A percentile compares a stretch with the other conserved stretches of the same genome.
phyloP scores from a whole-genome alignment of 1,140 invertebrate species.

The Drosophila asahinai region DNA sequence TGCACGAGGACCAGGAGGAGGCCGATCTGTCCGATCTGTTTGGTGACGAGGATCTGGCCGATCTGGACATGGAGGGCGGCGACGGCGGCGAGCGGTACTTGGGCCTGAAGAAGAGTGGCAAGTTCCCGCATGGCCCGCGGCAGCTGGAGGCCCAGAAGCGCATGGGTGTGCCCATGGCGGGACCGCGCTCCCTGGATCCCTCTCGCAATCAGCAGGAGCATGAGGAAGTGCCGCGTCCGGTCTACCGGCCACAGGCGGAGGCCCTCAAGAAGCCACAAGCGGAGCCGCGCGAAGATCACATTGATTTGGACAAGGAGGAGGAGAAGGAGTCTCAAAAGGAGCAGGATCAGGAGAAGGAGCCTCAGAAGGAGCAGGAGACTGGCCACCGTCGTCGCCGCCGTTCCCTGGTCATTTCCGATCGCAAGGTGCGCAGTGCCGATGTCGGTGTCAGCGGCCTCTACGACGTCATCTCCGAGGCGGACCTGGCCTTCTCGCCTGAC shows the following conservation, averaged over 20 bases:
- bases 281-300: constrained; percentile 66
- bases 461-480: constrained; percentile 96
- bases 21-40: constrained; percentile 77
- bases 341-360: constrained; percentile 5
- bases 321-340: constrained; percentile 5
- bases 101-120: constrained; percentile 86
- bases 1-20: constrained; percentile 81
- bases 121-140: constrained; percentile 93
- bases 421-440: constrained; percentile 91
- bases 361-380: constrained; percentile 9
- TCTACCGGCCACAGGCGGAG: constrained; percentile 77
- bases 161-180: constrained; percentile 86
- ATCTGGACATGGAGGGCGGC: constrained; percentile 64
- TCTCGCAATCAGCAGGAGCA: neutral
- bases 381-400: constrained; percentile 85
- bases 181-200: constrained; percentile 86
- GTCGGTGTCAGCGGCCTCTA: constrained; percentile 94
- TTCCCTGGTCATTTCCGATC: constrained; percentile 89
- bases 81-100: constrained; percentile 78
- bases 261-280: constrained; percentile 44
- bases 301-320: constrained; percentile 73
- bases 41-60: constrained; percentile 74
- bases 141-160: constrained; percentile 87
- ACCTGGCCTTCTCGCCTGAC: constrained; percentile 95
- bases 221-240: constrained; percentile 62